These are phyloP conservation scores for Fundulus diaphanus DNA, from an alignment of 2,797 vertebrate genomes.

Conservation along the genomic window DNA sequence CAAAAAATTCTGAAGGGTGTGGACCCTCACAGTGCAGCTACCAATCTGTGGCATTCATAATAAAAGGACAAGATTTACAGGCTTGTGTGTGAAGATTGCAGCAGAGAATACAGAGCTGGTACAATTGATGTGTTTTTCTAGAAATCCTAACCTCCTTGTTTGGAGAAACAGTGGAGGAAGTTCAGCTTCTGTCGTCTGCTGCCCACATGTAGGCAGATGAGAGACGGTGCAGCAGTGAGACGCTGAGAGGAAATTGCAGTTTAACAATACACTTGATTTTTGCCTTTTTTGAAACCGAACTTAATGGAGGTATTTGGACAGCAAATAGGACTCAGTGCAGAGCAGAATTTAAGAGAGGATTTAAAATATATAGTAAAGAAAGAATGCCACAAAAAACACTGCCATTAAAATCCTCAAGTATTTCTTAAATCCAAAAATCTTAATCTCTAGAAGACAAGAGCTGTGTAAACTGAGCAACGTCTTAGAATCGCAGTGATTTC, in stretches of 20 bases:
- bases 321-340: conserved; percentile 59
- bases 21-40: conserved; percentile 75
- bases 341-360: conserved; percentile 56
- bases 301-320: background rate
- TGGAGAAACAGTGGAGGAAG: background rate
- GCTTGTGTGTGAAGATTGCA: background rate
- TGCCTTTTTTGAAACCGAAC: background rate
- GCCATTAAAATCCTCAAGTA: conserved; percentile 12
- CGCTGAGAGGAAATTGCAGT: conserved; percentile 1
- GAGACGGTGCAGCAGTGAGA: conserved; percentile 25
- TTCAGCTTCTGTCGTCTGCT: conserved; percentile 4
- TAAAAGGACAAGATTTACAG: conserved; percentile 38
- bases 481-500: conserved; percentile 3
- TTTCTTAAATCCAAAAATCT: conserved; percentile 23
- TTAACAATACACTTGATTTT: conserved; percentile 25
- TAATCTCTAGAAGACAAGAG: conserved; percentile 9
- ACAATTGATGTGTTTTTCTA: background rate
- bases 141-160: conserved; percentile 7
- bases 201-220: conserved; percentile 9
- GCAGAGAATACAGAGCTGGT: conserved; percentile 26
- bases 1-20: conserved; percentile 50
- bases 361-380: conserved; percentile 6
- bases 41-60: conserved; percentile 72
- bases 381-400: conserved; percentile 37
- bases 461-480: background rate